Evolutionary conservation across 2,113 vertebrate species (phyloP).

Genomic region (Hiodon alosoides): DNA sequence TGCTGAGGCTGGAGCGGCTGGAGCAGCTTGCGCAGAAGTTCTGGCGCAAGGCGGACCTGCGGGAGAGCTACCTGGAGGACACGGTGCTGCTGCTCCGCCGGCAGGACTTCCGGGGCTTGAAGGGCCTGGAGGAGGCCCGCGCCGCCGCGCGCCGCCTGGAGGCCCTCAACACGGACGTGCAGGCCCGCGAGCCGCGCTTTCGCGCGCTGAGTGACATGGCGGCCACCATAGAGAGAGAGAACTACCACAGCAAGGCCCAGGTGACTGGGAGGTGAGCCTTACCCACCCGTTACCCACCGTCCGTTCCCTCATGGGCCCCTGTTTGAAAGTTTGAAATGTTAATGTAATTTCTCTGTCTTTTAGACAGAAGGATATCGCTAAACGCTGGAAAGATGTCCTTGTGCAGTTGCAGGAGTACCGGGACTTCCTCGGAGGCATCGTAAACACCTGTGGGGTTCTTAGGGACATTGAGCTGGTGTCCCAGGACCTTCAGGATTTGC

Average conservation of each 20-base stretch:
- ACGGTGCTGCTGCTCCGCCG: conserved; percentile 63
- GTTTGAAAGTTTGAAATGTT: neutral
- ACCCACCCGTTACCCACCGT: neutral
- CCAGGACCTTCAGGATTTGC: conserved; percentile 70
- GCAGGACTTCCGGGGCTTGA: conserved; percentile 52
- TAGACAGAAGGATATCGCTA: conserved; percentile 63
- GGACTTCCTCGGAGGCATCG: conserved; percentile 46
- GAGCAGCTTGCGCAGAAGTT: conserved; percentile 79
- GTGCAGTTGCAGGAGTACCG: conserved; percentile 62
- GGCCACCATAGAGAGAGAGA: conserved; percentile 60
- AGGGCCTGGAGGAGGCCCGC: conserved; percentile 55
- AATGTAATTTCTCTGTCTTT: neutral
- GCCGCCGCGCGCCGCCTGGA: conserved; percentile 69
- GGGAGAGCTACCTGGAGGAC: conserved; percentile 74
- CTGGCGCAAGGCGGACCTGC: conserved; percentile 70
- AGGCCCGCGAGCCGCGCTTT: conserved; percentile 75
- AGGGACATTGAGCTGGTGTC: conserved; percentile 64
- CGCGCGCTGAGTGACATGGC: conserved; percentile 67
- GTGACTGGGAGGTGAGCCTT: conserved; percentile 60
- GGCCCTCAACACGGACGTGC: conserved; percentile 70
- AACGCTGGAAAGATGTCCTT: conserved; percentile 69
- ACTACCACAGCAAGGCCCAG: conserved; percentile 71
- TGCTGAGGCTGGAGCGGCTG: conserved; percentile 72
- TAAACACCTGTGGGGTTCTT: conserved; percentile 63
- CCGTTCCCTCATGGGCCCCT: too few species aligned